Conservation (phyloP, 2,797 vertebrate species). For the Delichon dasypus region DNA sequence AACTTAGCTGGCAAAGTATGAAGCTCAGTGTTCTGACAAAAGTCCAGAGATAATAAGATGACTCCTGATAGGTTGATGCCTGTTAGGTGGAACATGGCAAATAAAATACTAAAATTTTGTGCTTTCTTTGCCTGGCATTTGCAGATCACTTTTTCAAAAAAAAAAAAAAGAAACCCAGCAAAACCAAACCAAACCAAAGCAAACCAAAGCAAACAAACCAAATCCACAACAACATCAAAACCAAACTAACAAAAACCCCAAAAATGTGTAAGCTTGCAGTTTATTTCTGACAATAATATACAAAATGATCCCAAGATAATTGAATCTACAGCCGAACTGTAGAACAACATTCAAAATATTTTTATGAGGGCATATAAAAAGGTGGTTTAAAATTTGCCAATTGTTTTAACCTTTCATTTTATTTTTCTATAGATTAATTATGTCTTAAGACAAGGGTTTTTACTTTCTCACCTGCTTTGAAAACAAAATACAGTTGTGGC, state of each 20-base stretch:
- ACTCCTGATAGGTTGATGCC: background rate
- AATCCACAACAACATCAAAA: background rate
- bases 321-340: background rate
- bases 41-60: background rate
- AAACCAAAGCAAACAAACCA: background rate
- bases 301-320: background rate
- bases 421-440: background rate
- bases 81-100: background rate
- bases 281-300: background rate
- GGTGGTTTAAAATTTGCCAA: background rate
- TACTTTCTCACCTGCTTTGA: background rate
- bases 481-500: background rate
- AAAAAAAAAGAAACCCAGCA: too few relatives aligned
- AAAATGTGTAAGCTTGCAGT: background rate
- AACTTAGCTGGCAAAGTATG: background rate
- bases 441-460: background rate
- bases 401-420: background rate
- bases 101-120: background rate
- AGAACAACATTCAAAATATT: background rate
- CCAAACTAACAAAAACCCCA: fast-evolving
- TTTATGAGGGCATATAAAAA: background rate
- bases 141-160: background rate
- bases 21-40: background rate
- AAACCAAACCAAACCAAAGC: background rate
- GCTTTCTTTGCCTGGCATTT: background rate